Evolutionary conservation across 2,113 vertebrate species (phyloP), one percentile per base, ranked within the genome.

Genomic region (Corynorhinus townsendii): DNA sequence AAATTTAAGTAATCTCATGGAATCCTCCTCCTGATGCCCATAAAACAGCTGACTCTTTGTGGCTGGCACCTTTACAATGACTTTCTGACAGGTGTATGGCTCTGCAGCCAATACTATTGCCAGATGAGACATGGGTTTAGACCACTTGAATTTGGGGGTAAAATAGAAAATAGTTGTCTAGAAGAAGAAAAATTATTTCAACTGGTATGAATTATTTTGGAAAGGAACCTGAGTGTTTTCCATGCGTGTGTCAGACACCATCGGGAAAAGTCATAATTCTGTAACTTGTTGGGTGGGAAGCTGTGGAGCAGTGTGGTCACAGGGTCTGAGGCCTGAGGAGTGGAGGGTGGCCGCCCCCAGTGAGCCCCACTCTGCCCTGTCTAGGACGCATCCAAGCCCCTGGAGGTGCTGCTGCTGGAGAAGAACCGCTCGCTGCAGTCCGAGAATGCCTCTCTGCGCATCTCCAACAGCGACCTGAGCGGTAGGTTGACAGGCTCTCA

Each of bases 321-420:
- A 5, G 26, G 75, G 35, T 14, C 86, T 17, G 35, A 80, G 33
- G 71, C 77, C 49, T 1, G 2, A 54, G 66, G 20, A 12, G 47
- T 0, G 0, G 33, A 12, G 47, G 20, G 4, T 2, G n/a, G n/a
- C 69, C 7, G 1, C 77, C 71, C 43, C 2, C 75, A 52, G 95
- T 97, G 92, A 97, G 85, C 95, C 95, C 95, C 33, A 47, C 91
- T 26, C 96, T 98, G 90, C 97, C 97, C 93, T 71, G 40, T 96
- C 73, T 77, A 99, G 99, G 99, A 99, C 82, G 98, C 99, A 16
- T 98, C 99, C 94, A 99, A 99, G 97, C 99, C 99, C 6, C 98
- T 99, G 98, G 99, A 99, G 98, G 99, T 99, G 97, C 98, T 99
- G 96, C 98, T 99, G 97, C 98, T 99, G 98, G 99, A 99, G 98